Percentiles rank a stretch among this genome's conserved stretches.
Evolutionary conservation across 2,113 vertebrate species (phyloP).

Genomic region (Epinephelus moara): DNA sequence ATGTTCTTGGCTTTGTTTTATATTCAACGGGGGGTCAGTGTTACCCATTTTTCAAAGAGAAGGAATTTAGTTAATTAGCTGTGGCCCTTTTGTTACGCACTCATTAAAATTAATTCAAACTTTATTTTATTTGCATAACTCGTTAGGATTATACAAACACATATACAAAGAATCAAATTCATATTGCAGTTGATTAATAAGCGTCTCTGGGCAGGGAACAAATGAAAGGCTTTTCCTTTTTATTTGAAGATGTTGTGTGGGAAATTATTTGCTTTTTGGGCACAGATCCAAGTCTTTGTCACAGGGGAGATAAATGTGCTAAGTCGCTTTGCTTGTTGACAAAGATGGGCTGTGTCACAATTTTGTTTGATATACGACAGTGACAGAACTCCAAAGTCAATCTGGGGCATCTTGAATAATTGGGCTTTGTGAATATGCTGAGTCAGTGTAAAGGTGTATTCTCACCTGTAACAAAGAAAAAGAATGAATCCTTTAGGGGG

Average conservation of each 20-base stretch:
- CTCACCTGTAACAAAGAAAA: constrained; percentile 30
- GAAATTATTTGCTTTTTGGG: constrained; percentile 27
- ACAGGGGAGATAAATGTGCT: constrained; percentile 48
- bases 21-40: constrained; percentile 73
- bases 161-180: constrained; percentile 62
- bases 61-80: constrained; percentile 78
- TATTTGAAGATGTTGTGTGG: constrained; percentile 54
- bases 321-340: constrained; percentile 38
- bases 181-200: constrained; percentile 63
- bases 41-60: constrained; percentile 76
- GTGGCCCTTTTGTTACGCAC: constrained; percentile 72
- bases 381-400: constrained; percentile 36
- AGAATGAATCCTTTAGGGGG: constrained; percentile 37
- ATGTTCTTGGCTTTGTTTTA: constrained; percentile 72
- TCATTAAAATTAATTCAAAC: constrained; percentile 79
- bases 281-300: constrained; percentile 50
- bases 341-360: constrained; percentile 35
- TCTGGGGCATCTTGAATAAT: constrained; percentile 34
- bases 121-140: constrained; percentile 76
- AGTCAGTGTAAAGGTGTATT: constrained; percentile 36
- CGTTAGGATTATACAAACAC: constrained; percentile 63
- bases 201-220: constrained; percentile 50
- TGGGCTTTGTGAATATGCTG: constrained; percentile 40
- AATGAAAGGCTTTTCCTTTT: constrained; percentile 51
- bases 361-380: constrained; percentile 45